phyloP scores from a whole-genome alignment of 2,113 vertebrate genomes.

The Rhea pennata region DNA sequence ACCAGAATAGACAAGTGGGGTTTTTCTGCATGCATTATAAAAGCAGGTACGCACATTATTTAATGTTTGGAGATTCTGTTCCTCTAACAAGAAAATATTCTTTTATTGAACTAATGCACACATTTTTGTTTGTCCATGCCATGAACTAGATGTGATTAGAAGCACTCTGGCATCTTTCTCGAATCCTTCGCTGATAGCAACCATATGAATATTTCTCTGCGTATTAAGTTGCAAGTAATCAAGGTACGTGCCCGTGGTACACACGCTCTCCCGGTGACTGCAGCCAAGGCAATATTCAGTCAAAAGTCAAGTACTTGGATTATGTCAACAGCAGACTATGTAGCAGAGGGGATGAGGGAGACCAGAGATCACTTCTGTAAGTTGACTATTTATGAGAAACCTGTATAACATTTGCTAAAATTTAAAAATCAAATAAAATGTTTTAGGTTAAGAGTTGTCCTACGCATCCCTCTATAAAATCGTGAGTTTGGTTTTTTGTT shows the following conservation, averaged over 20 bases:
- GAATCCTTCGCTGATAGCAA: background rate
- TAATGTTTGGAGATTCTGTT: background rate
- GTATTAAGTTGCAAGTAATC: background rate
- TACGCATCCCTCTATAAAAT: background rate
- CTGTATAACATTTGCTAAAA: background rate
- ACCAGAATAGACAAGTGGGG: background rate
- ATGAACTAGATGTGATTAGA: background rate
- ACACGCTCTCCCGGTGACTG: background rate
- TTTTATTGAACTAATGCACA: background rate
- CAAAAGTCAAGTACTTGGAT: background rate
- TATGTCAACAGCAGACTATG: background rate
- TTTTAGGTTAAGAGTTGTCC: background rate
- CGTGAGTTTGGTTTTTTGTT: background rate
- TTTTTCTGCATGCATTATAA: background rate
- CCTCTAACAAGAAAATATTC: background rate
- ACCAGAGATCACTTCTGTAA: background rate
- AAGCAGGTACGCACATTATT: background rate
- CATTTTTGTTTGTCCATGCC: background rate
- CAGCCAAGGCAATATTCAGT: background rate
- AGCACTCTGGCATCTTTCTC: background rate
- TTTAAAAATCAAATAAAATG: background rate
- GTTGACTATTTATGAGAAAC: background rate
- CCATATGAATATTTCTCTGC: background rate
- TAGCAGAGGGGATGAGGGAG: fast-evolving
- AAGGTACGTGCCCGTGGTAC: background rate